These are phyloP conservation scores for Pocillopora verrucosa DNA, from an alignment of 64 coral and sea anemone genomes.

Conservation along the genomic window DNA sequence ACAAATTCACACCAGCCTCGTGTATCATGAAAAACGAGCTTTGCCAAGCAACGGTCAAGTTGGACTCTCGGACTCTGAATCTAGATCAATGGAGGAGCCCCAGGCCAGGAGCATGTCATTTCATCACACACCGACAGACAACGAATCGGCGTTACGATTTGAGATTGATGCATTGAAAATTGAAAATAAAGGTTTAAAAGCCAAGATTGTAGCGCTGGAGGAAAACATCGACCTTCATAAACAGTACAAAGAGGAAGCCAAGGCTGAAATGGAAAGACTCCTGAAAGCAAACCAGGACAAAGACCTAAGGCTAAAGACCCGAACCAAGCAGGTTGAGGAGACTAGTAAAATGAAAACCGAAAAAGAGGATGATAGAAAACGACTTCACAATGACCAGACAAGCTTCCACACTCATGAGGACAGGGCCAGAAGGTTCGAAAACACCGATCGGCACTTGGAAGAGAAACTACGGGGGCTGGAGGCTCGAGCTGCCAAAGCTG, in stretches of 20 bases:
- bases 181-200: conserved; percentile 88
- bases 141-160: conserved; percentile 42
- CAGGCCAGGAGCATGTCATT: not conserved
- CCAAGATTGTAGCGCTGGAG: conserved; percentile 81
- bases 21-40: not conserved
- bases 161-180: conserved; percentile 67
- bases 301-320: conserved; percentile 1
- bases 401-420: not conserved
- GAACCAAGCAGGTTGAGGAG: not conserved
- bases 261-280: conserved; percentile 76
- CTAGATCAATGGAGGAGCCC: not conserved
- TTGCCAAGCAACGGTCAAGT: not conserved
- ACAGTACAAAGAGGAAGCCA: conserved; percentile 83
- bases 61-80: not conserved
- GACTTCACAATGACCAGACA: not conserved
- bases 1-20: not conserved
- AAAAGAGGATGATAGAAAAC: not conserved
- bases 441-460: conserved; percentile 31
- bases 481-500: not conserved
- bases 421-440: not conserved
- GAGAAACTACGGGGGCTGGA: conserved; percentile 18
- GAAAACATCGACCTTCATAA: conserved; percentile 92
- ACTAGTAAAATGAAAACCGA: not conserved
- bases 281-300: conserved; percentile 61
- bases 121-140: conserved; percentile 24